A percentile compares a stretch with the other conserved stretches of the same genome.
phyloP scores from a whole-genome alignment of 2,888 invertebrate species.

The Cynaeus angustus region DNA sequence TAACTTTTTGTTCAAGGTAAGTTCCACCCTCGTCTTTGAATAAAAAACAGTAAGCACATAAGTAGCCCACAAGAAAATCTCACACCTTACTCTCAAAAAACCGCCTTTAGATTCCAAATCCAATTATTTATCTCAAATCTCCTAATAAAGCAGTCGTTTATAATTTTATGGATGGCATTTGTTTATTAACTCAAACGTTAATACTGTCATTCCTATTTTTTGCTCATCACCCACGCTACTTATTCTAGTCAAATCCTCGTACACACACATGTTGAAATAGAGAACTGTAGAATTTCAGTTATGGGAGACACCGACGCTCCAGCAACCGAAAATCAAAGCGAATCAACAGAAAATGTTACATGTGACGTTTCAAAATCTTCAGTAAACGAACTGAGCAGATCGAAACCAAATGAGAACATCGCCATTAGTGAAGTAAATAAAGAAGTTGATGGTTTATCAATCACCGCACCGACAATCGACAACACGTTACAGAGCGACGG shows the following conservation, averaged over 20 bases:
- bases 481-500: not conserved
- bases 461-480: not conserved
- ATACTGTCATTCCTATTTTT: constrained; percentile 44
- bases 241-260: constrained; percentile 11
- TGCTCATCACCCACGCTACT: constrained; percentile 31
- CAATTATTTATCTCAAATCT: constrained; percentile 27
- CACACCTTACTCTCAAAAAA: no score
- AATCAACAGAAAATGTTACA: constrained; percentile 24
- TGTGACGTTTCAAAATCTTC: constrained; percentile 34
- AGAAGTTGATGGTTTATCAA: not conserved
- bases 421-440: constrained; percentile 11
- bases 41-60: no score
- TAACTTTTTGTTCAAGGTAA: not conserved
- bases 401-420: constrained; percentile 51
- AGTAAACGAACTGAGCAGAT: constrained; percentile 47
- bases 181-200: constrained; percentile 41
- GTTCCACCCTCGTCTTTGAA: not conserved
- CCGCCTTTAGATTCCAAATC: not conserved
- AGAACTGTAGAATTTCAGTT: constrained; percentile 23
- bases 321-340: constrained; percentile 3
- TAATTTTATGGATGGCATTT: constrained; percentile 39
- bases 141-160: constrained; percentile 23
- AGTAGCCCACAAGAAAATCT: no score
- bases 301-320: constrained; percentile 43
- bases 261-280: not conserved